Percentiles rank a stretch among this genome's conserved stretches.
phyloP scores from a whole-genome alignment of 2,113 vertebrate species.

The Zeus faber region DNA sequence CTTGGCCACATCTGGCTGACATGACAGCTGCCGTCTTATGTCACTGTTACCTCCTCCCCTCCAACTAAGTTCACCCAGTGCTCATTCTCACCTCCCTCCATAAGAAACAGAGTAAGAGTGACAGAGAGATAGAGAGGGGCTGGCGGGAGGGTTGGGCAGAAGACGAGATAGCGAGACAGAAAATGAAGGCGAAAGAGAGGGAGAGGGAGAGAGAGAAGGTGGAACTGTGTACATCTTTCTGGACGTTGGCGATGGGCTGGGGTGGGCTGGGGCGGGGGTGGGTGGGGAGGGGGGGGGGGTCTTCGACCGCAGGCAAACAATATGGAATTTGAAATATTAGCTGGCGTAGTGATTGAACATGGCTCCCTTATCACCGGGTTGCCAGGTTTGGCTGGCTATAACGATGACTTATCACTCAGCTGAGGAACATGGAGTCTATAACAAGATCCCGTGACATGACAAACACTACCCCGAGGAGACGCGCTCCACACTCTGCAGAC shows the following conservation, averaged over 20 bases:
- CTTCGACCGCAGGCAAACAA: slow-evolving; percentile 71
- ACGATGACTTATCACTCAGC: slow-evolving; percentile 78
- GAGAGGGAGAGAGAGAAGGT: slow-evolving; percentile 1
- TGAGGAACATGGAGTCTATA: slow-evolving; percentile 75
- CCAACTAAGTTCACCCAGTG: slow-evolving; percentile 40
- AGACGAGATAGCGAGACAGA: slow-evolving; percentile 21
- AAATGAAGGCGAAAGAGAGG: too few relatives aligned
- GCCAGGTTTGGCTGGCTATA: slow-evolving; percentile 77
- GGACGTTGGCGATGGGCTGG: slow-evolving; percentile 23
- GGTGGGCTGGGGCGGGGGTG: slow-evolving; percentile 23
- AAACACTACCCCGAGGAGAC: slow-evolving; percentile 73
- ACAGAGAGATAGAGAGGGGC: too few relatives aligned
- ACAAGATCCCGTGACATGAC: slow-evolving; percentile 77
- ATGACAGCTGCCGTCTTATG: slow-evolving; percentile 44
- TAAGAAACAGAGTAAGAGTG: slow-evolving; percentile 30
- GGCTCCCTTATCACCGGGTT: slow-evolving; percentile 78
- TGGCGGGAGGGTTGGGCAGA: too few relatives aligned
- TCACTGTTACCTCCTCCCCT: slow-evolving; percentile 49
- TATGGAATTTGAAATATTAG: slow-evolving; percentile 82
- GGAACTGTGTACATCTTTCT: slow-evolving; percentile 20
- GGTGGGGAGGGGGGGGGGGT: slow-evolving; percentile 31
- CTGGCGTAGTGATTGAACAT: slow-evolving; percentile 75
- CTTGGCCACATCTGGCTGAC: slow-evolving; percentile 38
- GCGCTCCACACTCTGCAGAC: slow-evolving; percentile 50
- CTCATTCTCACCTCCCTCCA: slow-evolving; percentile 41